A percentile compares a stretch with the other conserved stretches of the same genome.
Conservation (phyloP, 2,888 invertebrate species). For the Orthosia cruda region DNA sequence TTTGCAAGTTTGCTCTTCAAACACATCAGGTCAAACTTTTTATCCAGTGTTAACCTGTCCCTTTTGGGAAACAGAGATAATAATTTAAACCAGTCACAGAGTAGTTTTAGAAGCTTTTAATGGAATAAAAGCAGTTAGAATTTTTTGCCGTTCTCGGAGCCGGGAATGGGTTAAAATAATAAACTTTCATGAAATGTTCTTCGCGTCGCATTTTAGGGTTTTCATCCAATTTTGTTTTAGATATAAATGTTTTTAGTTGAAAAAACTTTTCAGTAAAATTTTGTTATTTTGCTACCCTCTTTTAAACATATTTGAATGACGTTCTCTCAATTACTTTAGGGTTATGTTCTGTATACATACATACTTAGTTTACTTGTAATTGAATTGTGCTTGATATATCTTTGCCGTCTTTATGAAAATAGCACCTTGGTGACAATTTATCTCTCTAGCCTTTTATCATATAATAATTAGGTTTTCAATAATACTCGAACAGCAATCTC, state of each 20-base stretch:
- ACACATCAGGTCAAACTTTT: slow-evolving; percentile 34
- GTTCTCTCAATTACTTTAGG: background rate
- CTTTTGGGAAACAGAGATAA: slow-evolving; percentile 55
- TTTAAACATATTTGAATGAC: background rate
- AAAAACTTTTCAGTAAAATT: slow-evolving; percentile 3
- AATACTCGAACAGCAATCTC: background rate
- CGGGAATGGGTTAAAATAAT: slow-evolving; percentile 57
- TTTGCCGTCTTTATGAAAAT: background rate
- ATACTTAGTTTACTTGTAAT: background rate
- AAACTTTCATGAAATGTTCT: slow-evolving; percentile 50
- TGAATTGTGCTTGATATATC: background rate
- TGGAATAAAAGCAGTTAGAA: slow-evolving; percentile 61
- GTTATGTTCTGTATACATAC: background rate
- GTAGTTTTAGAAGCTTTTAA: slow-evolving; percentile 67
- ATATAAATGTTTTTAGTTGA: slow-evolving; percentile 8
- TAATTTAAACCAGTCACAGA: slow-evolving; percentile 58
- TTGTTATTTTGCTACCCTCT: background rate
- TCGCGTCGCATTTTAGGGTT: slow-evolving; percentile 18
- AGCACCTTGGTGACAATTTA: background rate
- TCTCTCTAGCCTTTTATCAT: background rate
- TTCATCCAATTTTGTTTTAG: slow-evolving; percentile 20
- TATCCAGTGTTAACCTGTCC: slow-evolving; percentile 36
- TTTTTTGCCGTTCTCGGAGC: slow-evolving; percentile 36
- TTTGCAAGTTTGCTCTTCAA: background rate
- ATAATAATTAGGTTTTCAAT: background rate